Percentiles rank a stretch among this genome's conserved stretches.
Conservation (phyloP, 2,113 vertebrate species). For the Myrmophylax atrothorax region DNA sequence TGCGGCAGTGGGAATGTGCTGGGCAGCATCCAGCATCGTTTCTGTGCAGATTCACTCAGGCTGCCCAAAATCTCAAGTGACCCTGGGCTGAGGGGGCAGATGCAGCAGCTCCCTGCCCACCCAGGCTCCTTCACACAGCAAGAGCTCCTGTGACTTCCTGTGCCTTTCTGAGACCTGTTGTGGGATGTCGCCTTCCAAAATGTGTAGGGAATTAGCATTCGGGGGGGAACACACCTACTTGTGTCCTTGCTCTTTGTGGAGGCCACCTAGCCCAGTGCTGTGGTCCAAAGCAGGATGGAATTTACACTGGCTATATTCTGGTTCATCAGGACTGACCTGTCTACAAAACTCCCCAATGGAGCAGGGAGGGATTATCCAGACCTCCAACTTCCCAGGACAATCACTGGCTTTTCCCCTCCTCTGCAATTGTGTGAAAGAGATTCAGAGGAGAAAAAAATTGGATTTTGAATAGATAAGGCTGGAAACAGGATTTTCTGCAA, state of each 20-base stretch:
- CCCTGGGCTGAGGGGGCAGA: background rate
- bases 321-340: background rate
- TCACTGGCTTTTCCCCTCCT: background rate
- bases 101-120: background rate
- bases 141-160: background rate
- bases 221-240: background rate
- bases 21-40: accelerated
- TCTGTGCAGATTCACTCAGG: background rate
- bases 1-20: background rate
- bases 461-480: background rate
- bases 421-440: background rate
- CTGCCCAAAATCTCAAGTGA: accelerated
- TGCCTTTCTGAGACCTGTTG: background rate
- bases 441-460: background rate
- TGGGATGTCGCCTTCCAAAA: background rate
- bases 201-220: background rate
- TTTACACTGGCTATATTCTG: accelerated
- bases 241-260: background rate
- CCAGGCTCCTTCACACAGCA: background rate
- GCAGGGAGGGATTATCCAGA: background rate
- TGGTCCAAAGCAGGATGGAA: background rate
- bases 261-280: accelerated
- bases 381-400: background rate
- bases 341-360: accelerated
- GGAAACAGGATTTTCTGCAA: background rate